These are phyloP conservation scores for Eulemur mongoz DNA, from an alignment of 2,797 vertebrate genomes.

Conservation along the genomic window DNA sequence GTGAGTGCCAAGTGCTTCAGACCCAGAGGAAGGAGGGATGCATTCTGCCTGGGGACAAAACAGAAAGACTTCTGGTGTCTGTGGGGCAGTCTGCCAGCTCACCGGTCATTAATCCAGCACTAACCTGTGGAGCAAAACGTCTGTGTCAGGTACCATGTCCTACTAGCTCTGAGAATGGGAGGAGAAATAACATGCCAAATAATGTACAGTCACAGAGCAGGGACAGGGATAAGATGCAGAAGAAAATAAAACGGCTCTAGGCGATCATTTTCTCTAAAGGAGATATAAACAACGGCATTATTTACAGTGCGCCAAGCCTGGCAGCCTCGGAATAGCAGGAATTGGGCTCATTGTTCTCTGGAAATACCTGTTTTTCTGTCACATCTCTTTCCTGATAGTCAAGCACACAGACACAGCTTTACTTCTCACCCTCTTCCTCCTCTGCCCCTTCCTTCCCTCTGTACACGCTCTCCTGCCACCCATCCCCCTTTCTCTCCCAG, in stretches of 20 bases:
- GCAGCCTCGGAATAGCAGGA: neutral
- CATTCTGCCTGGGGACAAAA: neutral
- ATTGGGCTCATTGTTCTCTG: neutral
- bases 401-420: neutral
- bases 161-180: neutral
- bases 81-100: neutral
- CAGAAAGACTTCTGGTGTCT: neutral
- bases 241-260: neutral
- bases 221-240: neutral
- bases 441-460: neutral
- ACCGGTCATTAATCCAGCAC: neutral
- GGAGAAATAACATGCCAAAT: neutral
- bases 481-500: neutral
- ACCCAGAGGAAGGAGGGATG: neutral
- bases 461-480: neutral
- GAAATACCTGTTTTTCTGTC: neutral
- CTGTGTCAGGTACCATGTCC: neutral
- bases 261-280: neutral
- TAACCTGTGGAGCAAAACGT: neutral
- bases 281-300: neutral
- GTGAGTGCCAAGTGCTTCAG: neutral
- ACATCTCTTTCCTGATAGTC: neutral
- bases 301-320: neutral
- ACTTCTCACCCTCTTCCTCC: neutral
- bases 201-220: neutral